Conservation (phyloP, 2,113 vertebrate species). For the Charadrius vociferus region DNA sequence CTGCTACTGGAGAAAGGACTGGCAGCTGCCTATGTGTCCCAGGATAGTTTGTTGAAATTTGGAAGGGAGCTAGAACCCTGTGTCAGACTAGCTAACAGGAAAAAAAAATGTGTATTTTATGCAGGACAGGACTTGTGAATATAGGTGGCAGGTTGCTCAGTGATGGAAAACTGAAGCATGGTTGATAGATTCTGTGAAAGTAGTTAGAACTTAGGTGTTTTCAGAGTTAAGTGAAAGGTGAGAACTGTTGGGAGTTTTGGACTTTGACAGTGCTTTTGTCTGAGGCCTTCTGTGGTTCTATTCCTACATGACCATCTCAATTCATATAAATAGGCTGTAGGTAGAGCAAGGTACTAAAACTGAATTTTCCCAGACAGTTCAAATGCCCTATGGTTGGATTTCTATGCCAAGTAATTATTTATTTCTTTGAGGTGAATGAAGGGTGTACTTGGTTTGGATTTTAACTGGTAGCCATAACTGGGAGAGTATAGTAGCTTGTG, state of each 20-base stretch:
- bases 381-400: neutral
- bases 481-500: neutral
- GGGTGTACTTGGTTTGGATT: neutral
- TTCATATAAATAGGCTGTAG: neutral
- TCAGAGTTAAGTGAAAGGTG: neutral
- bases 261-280: neutral
- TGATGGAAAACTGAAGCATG: neutral
- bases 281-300: neutral
- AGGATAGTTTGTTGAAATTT: neutral
- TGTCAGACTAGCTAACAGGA: neutral
- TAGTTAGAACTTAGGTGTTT: neutral
- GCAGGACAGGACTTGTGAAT: neutral
- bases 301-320: neutral
- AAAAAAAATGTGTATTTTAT: no score
- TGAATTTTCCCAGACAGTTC: neutral
- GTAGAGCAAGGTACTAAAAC: neutral
- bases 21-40: fast-evolving
- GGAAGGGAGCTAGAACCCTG: neutral
- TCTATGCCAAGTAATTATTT: neutral
- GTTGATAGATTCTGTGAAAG: neutral
- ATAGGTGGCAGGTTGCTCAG: neutral
- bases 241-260: neutral
- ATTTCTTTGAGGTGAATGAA: neutral
- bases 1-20: neutral
- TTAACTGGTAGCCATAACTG: neutral